Base-by-base conservation (phyloP, 1,140 invertebrate species). In the Reticulitermes speratus region DNA sequence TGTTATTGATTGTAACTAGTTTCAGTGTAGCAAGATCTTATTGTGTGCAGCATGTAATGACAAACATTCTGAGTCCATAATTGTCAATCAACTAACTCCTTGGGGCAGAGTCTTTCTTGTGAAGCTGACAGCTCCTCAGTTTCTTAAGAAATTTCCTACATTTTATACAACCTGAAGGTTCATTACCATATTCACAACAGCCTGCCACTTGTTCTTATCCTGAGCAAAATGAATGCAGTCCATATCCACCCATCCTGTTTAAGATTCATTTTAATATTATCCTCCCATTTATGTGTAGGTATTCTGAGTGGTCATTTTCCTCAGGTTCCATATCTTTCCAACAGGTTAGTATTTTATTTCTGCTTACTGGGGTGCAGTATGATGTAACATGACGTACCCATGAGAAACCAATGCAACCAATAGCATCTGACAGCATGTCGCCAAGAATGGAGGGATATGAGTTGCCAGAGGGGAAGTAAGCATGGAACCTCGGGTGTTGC, bases 401-500 rank as follows among this genome's bases (percentile, higher is more conserved):
- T 6, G 95, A 95, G 89, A 96, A 96, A 85, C 95, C 95, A 82
- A 95, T 93, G 88, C 93, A 94, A 6, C 94, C 95, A 82, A 96
- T 92, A 25, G 93, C 94, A 89, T 94, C 93, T n/a, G 93, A 93
- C 16, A 96, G 88, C 93, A 96, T 94, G 88, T 95, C 94, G 7
- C 93, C 95, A 12, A 96, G 89, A 82, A 96, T 94, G 16, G 95
- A 95, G 1, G 95, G 95, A 88, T 92, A 96, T 0, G 94, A 94
- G 89, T 95, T 95, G 44, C 95, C 95, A 11, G 95, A 94, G 7
- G 95, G 95, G 90, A 96, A 96, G 89, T 96, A 96, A 0, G 95
- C 95, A 88, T 96, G 95, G 89, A 96, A 96, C 82, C 94, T 89
- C 0, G 95, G 95, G 90, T 96, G 95, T 89, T 96, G 94, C 95